Evolutionary conservation across 2,888 invertebrate genomes (phyloP).

Genomic region (Pimpla rufipes): DNA sequence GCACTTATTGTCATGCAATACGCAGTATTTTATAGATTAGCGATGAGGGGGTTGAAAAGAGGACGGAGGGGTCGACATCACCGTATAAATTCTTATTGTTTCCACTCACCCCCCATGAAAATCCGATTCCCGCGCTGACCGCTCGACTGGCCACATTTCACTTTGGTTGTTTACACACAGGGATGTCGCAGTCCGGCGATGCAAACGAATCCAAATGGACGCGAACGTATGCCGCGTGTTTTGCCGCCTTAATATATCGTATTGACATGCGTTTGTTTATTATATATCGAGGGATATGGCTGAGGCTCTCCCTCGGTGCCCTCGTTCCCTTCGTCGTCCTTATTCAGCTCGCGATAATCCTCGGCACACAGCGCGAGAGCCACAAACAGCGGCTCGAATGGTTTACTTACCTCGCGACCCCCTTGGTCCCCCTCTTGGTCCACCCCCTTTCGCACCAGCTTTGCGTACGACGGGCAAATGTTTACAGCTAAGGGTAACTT

Average conservation of each 20-base stretch:
- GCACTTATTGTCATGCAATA: neutral
- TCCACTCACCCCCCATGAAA: neutral
- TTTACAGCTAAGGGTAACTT: slow-evolving; percentile 60
- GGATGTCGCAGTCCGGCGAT: slow-evolving; percentile 16
- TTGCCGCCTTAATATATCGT: neutral
- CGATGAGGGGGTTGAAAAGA: too few species aligned
- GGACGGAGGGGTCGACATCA: slow-evolving; percentile 27
- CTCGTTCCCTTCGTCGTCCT: too few species aligned
- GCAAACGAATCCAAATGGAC: slow-evolving; percentile 30
- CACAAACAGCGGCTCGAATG: slow-evolving; percentile 20
- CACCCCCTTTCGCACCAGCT: slow-evolving; percentile 42
- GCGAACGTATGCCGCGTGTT: neutral
- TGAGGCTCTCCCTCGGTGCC: neutral
- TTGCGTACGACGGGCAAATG: slow-evolving; percentile 62
- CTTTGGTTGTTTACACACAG: neutral
- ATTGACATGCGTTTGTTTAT: neutral
- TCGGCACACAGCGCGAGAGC: slow-evolving; percentile 12
- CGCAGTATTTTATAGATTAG: neutral
- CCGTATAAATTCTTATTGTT: neutral
- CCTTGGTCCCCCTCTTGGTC: neutral
- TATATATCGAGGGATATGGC: neutral
- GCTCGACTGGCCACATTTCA: neutral
- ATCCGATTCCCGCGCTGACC: slow-evolving; percentile 33
- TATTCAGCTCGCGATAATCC: slow-evolving; percentile 51
- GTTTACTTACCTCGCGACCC: slow-evolving; percentile 48